Conservation (phyloP, 2,888 invertebrate genomes). For the Tenthredo livida region DNA sequence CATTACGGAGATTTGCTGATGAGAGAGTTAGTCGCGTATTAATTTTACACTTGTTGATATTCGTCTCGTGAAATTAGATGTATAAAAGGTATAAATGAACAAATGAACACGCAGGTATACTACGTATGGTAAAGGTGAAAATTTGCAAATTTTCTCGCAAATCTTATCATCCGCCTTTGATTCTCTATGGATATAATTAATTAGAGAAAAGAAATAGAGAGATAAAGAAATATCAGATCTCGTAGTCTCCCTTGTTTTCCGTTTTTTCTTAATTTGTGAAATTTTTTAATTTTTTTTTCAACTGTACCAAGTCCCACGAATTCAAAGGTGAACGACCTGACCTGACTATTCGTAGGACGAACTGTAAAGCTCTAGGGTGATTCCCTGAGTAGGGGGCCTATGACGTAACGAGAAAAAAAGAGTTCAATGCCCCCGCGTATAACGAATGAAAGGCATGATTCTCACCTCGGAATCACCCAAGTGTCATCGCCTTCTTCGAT, state of each 20-base stretch:
- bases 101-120: not conserved
- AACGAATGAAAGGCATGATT: slow-evolving; percentile 12
- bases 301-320: not conserved
- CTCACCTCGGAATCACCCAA: not conserved
- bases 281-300: not conserved
- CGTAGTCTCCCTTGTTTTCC: not conserved
- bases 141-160: not conserved
- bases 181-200: not conserved
- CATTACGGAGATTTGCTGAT: not conserved
- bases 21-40: slow-evolving; percentile 16
- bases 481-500: not conserved
- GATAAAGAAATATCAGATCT: not conserved
- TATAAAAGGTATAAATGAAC: not conserved
- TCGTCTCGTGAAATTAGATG: not conserved
- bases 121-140: not conserved
- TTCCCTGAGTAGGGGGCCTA: not conserved
- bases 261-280: not conserved
- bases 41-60: not conserved
- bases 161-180: not conserved
- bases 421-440: slow-evolving; percentile 8
- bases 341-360: not conserved
- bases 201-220: not conserved
- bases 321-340: not conserved
- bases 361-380: slow-evolving; percentile 32
- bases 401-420: slow-evolving; percentile 16